A percentile compares a stretch with the other conserved stretches of the same genome.
phyloP scores from a whole-genome alignment of 2,113 vertebrate genomes.

The Elephantulus edwardii region DNA sequence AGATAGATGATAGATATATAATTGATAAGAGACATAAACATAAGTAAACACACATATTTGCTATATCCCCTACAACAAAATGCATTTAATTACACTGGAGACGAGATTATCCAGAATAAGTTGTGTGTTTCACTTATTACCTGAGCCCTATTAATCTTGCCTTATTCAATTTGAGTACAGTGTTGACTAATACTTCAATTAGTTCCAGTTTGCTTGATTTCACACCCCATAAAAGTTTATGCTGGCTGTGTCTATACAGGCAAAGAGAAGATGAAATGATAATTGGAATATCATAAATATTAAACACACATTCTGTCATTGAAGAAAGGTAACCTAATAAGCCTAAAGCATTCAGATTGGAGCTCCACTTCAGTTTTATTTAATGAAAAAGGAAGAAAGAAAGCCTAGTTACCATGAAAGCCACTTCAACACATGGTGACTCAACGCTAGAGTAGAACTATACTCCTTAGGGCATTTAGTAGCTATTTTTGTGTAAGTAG shows the following conservation, averaged over 20 bases:
- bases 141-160: slow-evolving; percentile 60
- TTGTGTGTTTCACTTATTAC: slow-evolving; percentile 56
- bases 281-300: slow-evolving; percentile 41
- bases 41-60: background rate
- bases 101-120: slow-evolving; percentile 36
- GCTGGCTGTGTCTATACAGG: slow-evolving; percentile 43
- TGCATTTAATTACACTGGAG: slow-evolving; percentile 15
- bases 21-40: background rate
- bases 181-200: slow-evolving; percentile 73
- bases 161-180: slow-evolving; percentile 62
- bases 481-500: background rate
- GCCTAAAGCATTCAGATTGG: background rate
- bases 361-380: background rate
- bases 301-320: background rate
- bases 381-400: background rate
- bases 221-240: slow-evolving; percentile 73
- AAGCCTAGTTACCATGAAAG: no score
- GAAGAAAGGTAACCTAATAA: slow-evolving; percentile 11
- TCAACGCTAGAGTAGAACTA: background rate
- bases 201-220: slow-evolving; percentile 76
- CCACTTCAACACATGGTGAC: background rate
- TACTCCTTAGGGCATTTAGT: background rate
- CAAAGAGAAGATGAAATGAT: slow-evolving; percentile 53
- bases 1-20: no score
- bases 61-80: background rate